Percentiles rank a stretch among this genome's conserved stretches.
Conservation (phyloP, 2,888 invertebrate genomes). For the Eulithis prunata region DNA sequence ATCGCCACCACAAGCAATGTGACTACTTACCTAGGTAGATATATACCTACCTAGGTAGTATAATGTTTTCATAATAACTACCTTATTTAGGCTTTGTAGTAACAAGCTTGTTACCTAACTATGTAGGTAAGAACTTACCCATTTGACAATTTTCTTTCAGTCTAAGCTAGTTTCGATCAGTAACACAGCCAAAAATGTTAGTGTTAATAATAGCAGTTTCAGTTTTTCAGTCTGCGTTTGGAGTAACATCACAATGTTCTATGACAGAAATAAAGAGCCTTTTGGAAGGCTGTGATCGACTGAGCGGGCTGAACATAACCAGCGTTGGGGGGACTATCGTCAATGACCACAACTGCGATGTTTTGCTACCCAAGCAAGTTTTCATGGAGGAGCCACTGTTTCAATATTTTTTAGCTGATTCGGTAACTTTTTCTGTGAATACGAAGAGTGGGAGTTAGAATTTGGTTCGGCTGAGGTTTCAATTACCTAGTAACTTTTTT, state of each 20-base stretch:
- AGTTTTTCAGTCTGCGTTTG: constrained; percentile 43
- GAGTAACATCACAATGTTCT: constrained; percentile 55
- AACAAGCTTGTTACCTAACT: too few relatives aligned
- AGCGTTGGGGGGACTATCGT: constrained; percentile 74
- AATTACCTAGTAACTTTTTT: too few relatives aligned
- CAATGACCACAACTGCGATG: constrained; percentile 78
- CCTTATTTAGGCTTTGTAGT: neutral
- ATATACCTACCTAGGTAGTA: too few relatives aligned
- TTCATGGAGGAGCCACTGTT: constrained; percentile 77
- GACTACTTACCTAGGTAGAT: too few relatives aligned
- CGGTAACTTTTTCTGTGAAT: constrained; percentile 50
- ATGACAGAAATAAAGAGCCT: constrained; percentile 67
- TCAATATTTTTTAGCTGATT: constrained; percentile 67
- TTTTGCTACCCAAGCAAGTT: constrained; percentile 75
- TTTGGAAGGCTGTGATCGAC: constrained; percentile 71
- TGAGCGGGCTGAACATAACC: constrained; percentile 72
- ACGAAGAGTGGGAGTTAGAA: too few relatives aligned
- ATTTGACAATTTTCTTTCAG: constrained; percentile 4
- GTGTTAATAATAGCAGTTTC: constrained; percentile 35
- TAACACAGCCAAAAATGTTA: constrained; percentile 25
- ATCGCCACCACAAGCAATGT: constrained; percentile 22
- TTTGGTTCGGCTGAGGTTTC: too few relatives aligned
- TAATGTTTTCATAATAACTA: constrained; percentile 27
- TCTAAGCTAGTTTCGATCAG: constrained; percentile 20
- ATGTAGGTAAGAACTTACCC: neutral